Percentiles rank a stretch among this genome's conserved stretches.
phyloP scores from a whole-genome alignment of 2,797 vertebrate species.

The Denticeps clupeoides region DNA sequence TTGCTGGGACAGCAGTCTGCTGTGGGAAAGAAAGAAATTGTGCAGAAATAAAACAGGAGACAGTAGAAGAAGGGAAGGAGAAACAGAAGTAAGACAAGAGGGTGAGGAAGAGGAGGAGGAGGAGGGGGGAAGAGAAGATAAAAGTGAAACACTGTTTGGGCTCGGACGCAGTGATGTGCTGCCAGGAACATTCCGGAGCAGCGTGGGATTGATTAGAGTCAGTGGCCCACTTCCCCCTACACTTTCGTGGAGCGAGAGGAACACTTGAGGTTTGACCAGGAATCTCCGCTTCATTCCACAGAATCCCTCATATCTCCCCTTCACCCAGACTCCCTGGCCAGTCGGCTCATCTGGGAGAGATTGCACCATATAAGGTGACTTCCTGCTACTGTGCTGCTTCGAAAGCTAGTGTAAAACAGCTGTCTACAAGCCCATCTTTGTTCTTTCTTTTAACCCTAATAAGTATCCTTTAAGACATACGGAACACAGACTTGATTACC shows the following conservation, averaged over 20 bases:
- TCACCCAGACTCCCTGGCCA: background rate
- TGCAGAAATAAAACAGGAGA: conserved; percentile 29
- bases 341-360: background rate
- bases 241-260: background rate
- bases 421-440: too few species aligned
- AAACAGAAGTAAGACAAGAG: conserved; percentile 28
- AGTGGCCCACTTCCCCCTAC: conserved; percentile 8
- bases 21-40: conserved; percentile 70
- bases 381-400: too few species aligned
- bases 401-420: too few species aligned
- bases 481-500: too few species aligned
- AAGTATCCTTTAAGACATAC: too few species aligned
- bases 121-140: conserved; percentile 33
- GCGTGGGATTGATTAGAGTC: conserved; percentile 31
- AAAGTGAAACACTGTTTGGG: conserved; percentile 42
- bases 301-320: background rate
- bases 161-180: conserved; percentile 20
- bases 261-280: background rate
- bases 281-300: background rate
- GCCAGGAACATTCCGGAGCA: conserved; percentile 37
- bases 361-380: too few species aligned
- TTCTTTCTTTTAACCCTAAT: too few species aligned
- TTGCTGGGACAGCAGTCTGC: conserved; percentile 99
- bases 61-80: conserved; percentile 1
- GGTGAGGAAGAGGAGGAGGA: conserved; percentile 25